Conservation (phyloP, 2,888 invertebrate species). For the Diarsia rubi region DNA sequence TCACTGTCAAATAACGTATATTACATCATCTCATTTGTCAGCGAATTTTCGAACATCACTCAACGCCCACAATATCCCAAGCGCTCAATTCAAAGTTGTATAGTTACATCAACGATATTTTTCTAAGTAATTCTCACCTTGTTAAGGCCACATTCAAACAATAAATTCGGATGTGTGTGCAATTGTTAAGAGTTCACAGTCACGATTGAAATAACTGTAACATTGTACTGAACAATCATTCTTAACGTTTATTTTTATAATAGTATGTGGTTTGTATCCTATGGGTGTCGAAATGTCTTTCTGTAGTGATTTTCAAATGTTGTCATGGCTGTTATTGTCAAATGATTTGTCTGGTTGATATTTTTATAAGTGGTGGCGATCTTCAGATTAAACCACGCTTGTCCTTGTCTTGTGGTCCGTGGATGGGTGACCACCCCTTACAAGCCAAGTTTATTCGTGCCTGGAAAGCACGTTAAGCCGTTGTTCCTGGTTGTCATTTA, state of each 20-base stretch:
- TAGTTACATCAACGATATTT: slow-evolving; percentile 45
- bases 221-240: slow-evolving; percentile 18
- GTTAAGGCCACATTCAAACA: slow-evolving; percentile 60
- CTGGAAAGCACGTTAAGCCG: too few species aligned
- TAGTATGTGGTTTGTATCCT: slow-evolving; percentile 1
- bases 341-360: not conserved
- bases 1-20: not conserved
- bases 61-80: not conserved
- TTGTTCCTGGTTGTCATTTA: too few species aligned
- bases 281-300: slow-evolving; percentile 3
- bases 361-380: too few species aligned
- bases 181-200: slow-evolving; percentile 48
- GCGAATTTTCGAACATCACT: not conserved
- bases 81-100: slow-evolving; percentile 15
- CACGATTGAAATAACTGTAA: slow-evolving; percentile 45
- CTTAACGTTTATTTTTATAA: not conserved
- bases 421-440: too few species aligned
- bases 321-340: not conserved
- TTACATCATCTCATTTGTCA: not conserved
- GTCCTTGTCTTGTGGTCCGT: too few species aligned
- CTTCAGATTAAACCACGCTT: too few species aligned
- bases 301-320: not conserved
- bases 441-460: too few species aligned
- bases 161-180: slow-evolving; percentile 49
- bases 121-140: slow-evolving; percentile 52